These are phyloP conservation scores for Hofmannophila pseudospretella DNA, from an alignment of 2,888 invertebrate genomes.

Conservation along the genomic window DNA sequence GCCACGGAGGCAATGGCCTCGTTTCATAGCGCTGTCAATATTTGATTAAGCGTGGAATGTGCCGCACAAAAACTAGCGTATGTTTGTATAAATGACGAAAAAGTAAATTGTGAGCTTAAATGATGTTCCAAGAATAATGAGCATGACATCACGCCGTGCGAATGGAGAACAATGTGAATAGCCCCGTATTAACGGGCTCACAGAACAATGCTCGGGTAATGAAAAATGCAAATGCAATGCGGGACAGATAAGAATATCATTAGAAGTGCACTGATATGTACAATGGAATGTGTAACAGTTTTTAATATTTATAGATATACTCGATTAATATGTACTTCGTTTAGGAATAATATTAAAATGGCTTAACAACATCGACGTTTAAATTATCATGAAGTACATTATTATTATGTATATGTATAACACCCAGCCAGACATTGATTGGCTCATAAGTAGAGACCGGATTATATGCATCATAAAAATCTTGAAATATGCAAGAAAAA, in stretches of 20 bases:
- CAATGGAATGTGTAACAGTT: conserved; percentile 1
- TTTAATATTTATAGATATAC: too few species aligned
- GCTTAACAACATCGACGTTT: too few species aligned
- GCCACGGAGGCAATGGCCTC: conserved; percentile 42
- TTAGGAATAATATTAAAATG: too few species aligned
- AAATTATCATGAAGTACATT: too few species aligned
- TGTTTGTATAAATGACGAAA: conserved; percentile 31
- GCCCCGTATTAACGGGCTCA: conserved; percentile 40
- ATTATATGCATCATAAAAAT: too few species aligned
- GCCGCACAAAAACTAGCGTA: conserved; percentile 26
- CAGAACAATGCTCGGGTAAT: conserved; percentile 47
- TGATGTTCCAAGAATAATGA: conserved; percentile 36
- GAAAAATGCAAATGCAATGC: conserved; percentile 42
- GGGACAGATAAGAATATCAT: conserved; percentile 29
- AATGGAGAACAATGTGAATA: conserved; percentile 47
- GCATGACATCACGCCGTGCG: conserved; percentile 48
- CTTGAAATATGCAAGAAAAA: too few species aligned
- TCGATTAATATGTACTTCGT: too few species aligned
- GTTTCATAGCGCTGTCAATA: conserved; percentile 41
- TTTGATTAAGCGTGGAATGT: conserved; percentile 42
- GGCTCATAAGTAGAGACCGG: conserved; percentile 31
- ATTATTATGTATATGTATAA: too few species aligned
- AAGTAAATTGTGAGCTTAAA: conserved; percentile 31
- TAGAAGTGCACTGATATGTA: conserved; percentile 15
- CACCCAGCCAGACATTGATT: conserved; percentile 29